Percentiles rank a stretch among this genome's conserved stretches.
These are phyloP conservation scores for Cheilosia vulpina DNA, from an alignment of 2,888 invertebrate genomes.

Conservation along the genomic window DNA sequence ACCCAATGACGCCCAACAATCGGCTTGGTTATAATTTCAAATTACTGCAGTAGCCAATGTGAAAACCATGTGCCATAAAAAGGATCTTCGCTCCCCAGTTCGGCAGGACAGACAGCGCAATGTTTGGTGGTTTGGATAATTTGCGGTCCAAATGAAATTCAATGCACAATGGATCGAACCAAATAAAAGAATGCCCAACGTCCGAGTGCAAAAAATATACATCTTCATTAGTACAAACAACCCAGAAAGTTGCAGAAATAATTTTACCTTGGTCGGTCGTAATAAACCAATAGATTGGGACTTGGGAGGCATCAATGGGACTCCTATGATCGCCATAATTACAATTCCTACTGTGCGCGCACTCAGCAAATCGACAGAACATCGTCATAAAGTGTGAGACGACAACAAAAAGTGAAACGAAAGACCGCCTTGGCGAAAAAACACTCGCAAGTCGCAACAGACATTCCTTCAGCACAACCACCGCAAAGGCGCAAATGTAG, in stretches of 20 bases:
- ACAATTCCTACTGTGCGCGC: constrained; percentile 57
- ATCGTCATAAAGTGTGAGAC: constrained; percentile 46
- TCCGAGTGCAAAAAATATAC: constrained; percentile 43
- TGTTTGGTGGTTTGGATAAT: background rate
- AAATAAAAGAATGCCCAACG: background rate
- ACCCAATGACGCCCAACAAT: constrained; percentile 32
- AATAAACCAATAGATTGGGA: constrained; percentile 57
- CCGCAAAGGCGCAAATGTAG: constrained; percentile 38
- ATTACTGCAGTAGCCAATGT: constrained; percentile 42
- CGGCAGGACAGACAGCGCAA: background rate
- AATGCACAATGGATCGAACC: constrained; percentile 49
- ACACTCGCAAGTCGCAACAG: constrained; percentile 34
- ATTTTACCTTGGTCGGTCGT: constrained; percentile 43
- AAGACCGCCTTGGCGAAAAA: constrained; percentile 65
- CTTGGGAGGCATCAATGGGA: constrained; percentile 41
- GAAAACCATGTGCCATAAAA: constrained; percentile 54
- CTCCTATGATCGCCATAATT: constrained; percentile 61
- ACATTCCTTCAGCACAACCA: constrained; percentile 56
- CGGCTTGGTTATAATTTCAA: constrained; percentile 26
- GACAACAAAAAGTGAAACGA: constrained; percentile 45
- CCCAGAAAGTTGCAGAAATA: constrained; percentile 53
- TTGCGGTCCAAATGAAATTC: constrained; percentile 40
- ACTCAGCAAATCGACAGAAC: constrained; percentile 49
- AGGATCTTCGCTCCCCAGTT: constrained; percentile 4
- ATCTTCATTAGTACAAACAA: constrained; percentile 59